phyloP scores from a whole-genome alignment of 2,113 vertebrate genomes.

The Dendrocopos noguchii region DNA sequence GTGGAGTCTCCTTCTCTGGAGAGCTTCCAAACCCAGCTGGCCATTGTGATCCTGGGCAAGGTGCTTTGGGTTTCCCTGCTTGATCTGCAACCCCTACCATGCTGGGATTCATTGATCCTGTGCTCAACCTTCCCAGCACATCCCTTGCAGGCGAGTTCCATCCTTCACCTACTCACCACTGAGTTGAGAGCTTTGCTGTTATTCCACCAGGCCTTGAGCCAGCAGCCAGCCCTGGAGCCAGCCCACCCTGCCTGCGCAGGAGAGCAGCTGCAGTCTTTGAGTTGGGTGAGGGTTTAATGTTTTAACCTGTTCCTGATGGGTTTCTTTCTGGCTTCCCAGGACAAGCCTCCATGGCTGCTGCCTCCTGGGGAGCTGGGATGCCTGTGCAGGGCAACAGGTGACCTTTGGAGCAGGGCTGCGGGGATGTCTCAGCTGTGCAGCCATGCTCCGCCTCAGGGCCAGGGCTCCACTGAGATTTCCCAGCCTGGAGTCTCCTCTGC shows the following conservation, averaged over 20 bases:
- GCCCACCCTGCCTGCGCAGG: not conserved
- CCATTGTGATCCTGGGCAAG: too few relatives aligned
- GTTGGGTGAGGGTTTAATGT: not conserved
- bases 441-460: not conserved
- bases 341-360: not conserved
- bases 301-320: not conserved
- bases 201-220: not conserved
- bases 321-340: not conserved
- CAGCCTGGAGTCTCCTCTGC: not conserved
- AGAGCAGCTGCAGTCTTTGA: not conserved
- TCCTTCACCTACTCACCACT: not conserved
- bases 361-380: not conserved
- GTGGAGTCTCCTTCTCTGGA: too few relatives aligned
- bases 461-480: not conserved
- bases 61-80: too few relatives aligned
- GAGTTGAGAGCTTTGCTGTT: not conserved
- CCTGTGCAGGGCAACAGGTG: not conserved
- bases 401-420: not conserved
- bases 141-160: not conserved
- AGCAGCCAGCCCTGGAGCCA: not conserved
- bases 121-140: not conserved
- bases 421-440: fast-evolving
- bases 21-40: too few relatives aligned
- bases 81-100: too few relatives aligned
- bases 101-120: not conserved